Conservation (phyloP, 1,140 invertebrate species). For the Gonioctena quinquepunctata region DNA sequence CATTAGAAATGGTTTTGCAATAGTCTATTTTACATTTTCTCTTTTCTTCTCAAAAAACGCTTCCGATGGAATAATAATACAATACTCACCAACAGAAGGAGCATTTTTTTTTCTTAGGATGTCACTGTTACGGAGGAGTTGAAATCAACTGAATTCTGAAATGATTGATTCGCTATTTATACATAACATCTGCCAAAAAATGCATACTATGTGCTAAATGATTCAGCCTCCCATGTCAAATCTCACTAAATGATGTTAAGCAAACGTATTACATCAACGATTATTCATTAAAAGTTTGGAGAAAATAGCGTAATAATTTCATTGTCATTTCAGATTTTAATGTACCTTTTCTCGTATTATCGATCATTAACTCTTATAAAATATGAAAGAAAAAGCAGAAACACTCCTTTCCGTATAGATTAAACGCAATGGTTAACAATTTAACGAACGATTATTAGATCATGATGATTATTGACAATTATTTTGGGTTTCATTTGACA, state of each 20-base stretch:
- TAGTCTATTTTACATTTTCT: not conserved
- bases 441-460: too few relatives aligned
- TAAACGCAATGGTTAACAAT: too few relatives aligned
- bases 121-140: not conserved
- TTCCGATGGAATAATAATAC: not conserved
- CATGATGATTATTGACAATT: too few relatives aligned
- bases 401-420: too few relatives aligned
- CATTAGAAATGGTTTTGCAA: too few relatives aligned
- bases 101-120: not conserved
- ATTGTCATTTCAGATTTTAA: not conserved
- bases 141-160: not conserved
- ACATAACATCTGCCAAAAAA: slow-evolving; percentile 3
- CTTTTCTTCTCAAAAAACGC: not conserved
- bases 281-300: not conserved
- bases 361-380: too few relatives aligned
- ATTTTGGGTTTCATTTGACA: too few relatives aligned
- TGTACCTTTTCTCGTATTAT: too few relatives aligned
- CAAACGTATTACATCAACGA: slow-evolving; percentile 33
- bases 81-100: not conserved
- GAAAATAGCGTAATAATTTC: slow-evolving; percentile 6
- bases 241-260: slow-evolving; percentile 11
- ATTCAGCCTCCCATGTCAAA: slow-evolving; percentile 32
- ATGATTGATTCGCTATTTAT: slow-evolving; percentile 12
- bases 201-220: slow-evolving; percentile 31
- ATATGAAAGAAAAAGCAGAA: too few relatives aligned